A percentile compares a stretch with the other conserved stretches of the same genome.
These are phyloP conservation scores for Amazona finschi DNA, from an alignment of 2,797 vertebrate genomes.

Conservation along the genomic window DNA sequence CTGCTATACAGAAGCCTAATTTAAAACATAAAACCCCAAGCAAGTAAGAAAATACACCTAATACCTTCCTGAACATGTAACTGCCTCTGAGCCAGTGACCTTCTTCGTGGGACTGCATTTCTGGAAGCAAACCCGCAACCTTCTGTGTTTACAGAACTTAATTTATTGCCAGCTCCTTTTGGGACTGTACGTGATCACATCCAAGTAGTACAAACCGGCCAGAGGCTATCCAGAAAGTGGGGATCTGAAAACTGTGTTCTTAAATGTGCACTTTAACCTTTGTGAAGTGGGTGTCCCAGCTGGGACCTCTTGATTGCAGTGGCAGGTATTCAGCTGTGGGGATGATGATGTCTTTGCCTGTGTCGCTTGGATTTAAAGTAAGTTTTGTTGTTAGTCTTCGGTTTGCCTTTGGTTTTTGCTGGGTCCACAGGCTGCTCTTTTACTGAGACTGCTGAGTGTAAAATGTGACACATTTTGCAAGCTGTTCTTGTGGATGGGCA, in stretches of 20 bases:
- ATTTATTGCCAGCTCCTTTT: background rate
- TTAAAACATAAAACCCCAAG: background rate
- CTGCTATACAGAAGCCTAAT: background rate
- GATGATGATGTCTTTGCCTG: background rate
- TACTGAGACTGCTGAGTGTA: background rate
- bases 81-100: background rate
- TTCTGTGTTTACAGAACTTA: background rate
- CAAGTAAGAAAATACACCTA: background rate
- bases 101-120: background rate
- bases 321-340: background rate
- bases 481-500: background rate
- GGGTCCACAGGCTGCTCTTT: background rate
- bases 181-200: accelerated
- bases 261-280: background rate
- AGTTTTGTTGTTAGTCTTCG: background rate
- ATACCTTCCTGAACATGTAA: background rate
- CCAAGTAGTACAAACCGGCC: background rate
- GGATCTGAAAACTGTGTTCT: background rate
- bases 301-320: background rate
- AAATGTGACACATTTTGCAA: background rate
- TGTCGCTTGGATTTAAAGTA: background rate
- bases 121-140: background rate
- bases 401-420: background rate
- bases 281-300: background rate
- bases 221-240: background rate